Evolutionary conservation across 2,888 invertebrate genomes (phyloP), one percentile per base, ranked within the genome.

Genomic region (Amphiduros pacificus): DNA sequence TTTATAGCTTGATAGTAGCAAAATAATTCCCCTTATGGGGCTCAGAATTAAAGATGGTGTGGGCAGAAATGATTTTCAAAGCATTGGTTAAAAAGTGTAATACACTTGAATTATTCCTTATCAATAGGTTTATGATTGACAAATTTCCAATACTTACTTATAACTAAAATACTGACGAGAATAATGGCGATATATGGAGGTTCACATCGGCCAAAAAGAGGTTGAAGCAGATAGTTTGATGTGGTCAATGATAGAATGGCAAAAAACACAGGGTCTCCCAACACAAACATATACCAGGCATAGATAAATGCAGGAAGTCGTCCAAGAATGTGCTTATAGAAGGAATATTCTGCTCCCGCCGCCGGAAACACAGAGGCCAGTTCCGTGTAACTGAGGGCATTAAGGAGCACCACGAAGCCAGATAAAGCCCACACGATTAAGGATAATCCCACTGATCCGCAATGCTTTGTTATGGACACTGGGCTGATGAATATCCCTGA

Each of bases 161-260:
- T 94, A 82, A 95, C 93, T 79, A 92, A 91, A 36, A 91, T 91
- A 0, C 96, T 95, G 29, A 97, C 84, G 55, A 95, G 84, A 64
- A 92, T 87, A 0, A 91, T 88, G 1, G 93, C 89, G 68, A 90
- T 89, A 71, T 91, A 90, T 0, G 96, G 95, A 0, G 95, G 93
- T 50, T 89, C 86, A 76, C 95, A 96, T 70, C 93, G 92, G 0
- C 93, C 91, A 81, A 93, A 96, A 81, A 95, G 89, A 0, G 96
- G 96, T 78, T 93, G 93, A 79, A 96, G 85, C 28, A 93, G 92
- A 85, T 97, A 97, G 59, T 92, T 89, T 75, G 94, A 92, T 85
- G 96, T 96, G 1, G 96, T 96, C 48, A 96, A 85, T 0, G 96
- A 95, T 40, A 96, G 95, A 74, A 96, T 94, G 9, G 96, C 95